Evolutionary conservation across 64 coral and sea anemone genomes (phyloP).

Genomic region (Stichodactyla mertensii): DNA sequence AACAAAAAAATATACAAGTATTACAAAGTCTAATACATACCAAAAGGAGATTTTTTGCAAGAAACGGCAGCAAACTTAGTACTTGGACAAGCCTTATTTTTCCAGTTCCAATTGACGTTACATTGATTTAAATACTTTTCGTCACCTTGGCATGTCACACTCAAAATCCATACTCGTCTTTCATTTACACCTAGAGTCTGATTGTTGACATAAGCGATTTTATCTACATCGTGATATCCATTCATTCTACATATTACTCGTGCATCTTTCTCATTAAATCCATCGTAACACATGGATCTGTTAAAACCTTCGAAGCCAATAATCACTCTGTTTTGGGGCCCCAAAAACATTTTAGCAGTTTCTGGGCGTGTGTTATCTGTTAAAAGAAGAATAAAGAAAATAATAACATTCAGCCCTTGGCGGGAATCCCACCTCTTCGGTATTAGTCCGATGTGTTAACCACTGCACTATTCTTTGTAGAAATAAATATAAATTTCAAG

Average conservation of each 20-base stretch:
- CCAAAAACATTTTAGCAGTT: not conserved
- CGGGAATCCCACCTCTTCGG: too few relatives aligned
- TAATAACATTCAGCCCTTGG: too few relatives aligned
- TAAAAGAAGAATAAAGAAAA: too few relatives aligned
- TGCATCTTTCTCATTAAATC: not conserved
- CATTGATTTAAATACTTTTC: not conserved
- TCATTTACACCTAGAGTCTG: not conserved
- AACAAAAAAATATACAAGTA: not conserved
- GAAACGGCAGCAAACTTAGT: not conserved
- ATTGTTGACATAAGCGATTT: not conserved
- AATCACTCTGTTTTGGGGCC: not conserved
- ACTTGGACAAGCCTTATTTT: not conserved
- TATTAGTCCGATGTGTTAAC: too few relatives aligned
- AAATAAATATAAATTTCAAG: too few relatives aligned
- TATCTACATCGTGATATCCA: not conserved
- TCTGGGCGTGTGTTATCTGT: too few relatives aligned
- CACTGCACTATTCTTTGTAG: too few relatives aligned
- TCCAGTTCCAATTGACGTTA: not conserved
- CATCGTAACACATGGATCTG: not conserved
- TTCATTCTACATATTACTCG: slow-evolving; percentile 7
- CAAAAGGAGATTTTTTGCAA: not conserved
- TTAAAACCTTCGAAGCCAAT: not conserved
- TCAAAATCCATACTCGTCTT: not conserved
- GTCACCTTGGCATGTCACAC: not conserved
- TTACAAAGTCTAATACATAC: not conserved